phyloP scores from a whole-genome alignment of 2,797 vertebrate genomes.

The Scarus forsteni region DNA sequence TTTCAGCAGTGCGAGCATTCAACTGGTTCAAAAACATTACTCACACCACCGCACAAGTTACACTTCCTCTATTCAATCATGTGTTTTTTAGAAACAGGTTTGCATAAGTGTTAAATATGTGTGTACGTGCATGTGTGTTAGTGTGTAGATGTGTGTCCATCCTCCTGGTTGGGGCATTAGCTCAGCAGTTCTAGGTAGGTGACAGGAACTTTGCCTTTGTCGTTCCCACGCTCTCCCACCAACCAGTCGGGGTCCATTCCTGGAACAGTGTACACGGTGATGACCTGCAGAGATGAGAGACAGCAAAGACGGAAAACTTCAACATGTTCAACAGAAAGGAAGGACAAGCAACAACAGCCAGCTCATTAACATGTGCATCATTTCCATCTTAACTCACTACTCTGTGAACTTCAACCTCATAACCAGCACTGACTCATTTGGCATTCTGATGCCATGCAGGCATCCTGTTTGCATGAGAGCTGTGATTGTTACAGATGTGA shows the following conservation, averaged over 20 bases:
- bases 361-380: neutral
- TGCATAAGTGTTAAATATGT: slow-evolving; percentile 36
- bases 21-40: neutral
- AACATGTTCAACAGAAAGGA: neutral
- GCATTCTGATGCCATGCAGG: too few species aligned
- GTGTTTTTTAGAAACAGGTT: slow-evolving; percentile 13
- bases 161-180: slow-evolving; percentile 74
- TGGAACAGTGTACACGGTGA: slow-evolving; percentile 96
- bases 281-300: slow-evolving; percentile 83
- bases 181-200: slow-evolving; percentile 98
- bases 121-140: slow-evolving; percentile 16
- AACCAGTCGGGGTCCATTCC: slow-evolving; percentile 99
- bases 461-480: too few species aligned
- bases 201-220: slow-evolving; percentile 97
- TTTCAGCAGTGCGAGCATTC: too few species aligned
- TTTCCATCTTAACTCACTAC: neutral
- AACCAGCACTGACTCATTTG: too few species aligned
- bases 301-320: neutral
- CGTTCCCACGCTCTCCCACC: slow-evolving; percentile 93
- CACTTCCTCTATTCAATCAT: neutral
- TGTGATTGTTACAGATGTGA: too few species aligned
- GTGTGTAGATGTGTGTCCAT: slow-evolving; percentile 22
- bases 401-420: neutral
- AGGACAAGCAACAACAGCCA: neutral
- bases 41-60: neutral